Conservation (phyloP, 2,888 invertebrate genomes). For the Arenicola marina region DNA sequence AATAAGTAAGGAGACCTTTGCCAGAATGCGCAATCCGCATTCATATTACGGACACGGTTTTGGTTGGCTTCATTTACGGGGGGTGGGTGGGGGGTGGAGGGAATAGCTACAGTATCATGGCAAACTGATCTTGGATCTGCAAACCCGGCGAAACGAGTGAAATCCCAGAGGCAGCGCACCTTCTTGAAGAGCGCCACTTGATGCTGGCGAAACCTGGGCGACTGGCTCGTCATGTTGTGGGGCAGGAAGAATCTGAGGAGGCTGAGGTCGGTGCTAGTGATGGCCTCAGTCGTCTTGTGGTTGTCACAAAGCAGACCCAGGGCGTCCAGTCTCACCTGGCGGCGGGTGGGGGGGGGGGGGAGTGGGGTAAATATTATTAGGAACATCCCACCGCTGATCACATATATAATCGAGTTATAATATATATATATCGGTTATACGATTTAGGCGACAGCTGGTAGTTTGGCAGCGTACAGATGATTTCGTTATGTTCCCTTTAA, state of each 20-base stretch:
- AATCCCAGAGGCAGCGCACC: constrained; percentile 62
- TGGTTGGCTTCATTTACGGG: too few species aligned
- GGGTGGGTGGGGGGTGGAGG: too few species aligned
- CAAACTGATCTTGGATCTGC: too few species aligned
- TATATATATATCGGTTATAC: too few species aligned
- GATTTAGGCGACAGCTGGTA: too few species aligned
- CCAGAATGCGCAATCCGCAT: too few species aligned
- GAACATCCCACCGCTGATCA: too few species aligned
- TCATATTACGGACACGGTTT: too few species aligned
- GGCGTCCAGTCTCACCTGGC: constrained; percentile 71
- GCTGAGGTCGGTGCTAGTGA: constrained; percentile 69
- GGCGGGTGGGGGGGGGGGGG: background rate
- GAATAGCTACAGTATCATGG: too few species aligned
- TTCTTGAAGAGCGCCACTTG: constrained; percentile 74
- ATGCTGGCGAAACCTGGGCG: constrained; percentile 72
- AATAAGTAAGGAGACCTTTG: too few species aligned
- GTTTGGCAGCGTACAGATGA: background rate
- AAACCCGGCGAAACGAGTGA: background rate
- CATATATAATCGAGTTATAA: too few species aligned
- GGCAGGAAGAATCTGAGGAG: constrained; percentile 69
- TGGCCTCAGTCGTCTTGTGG: constrained; percentile 73
- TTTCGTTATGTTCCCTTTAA: too few species aligned
- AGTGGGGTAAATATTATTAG: background rate
- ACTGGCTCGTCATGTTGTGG: constrained; percentile 74
- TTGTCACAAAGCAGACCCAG: constrained; percentile 75